Percentiles rank a stretch among this genome's conserved stretches.
Conservation (phyloP, 2,888 invertebrate genomes). For the Gibbula magus region DNA sequence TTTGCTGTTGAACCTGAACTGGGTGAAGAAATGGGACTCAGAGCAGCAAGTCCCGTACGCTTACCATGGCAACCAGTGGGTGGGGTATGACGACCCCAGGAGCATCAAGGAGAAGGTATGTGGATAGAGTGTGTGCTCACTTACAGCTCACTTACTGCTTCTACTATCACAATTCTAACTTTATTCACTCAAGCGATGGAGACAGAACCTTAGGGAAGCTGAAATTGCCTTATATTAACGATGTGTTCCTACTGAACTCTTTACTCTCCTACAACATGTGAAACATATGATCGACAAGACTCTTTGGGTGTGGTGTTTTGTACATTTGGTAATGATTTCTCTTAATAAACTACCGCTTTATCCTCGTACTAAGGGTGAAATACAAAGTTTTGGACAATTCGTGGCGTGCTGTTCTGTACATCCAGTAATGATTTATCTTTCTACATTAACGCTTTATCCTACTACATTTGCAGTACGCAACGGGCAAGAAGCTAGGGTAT, state of each 20-base stretch:
- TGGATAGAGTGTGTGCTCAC: not conserved
- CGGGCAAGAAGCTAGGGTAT: not conserved
- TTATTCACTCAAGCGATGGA: not conserved
- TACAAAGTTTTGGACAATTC: too few relatives aligned
- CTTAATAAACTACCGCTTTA: too few relatives aligned
- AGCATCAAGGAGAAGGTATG: conserved; percentile 1
- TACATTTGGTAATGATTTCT: too few relatives aligned
- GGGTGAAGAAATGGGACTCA: not conserved
- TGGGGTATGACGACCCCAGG: not conserved
- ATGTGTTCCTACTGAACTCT: too few relatives aligned
- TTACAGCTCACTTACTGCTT: not conserved
- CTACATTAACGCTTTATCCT: not conserved
- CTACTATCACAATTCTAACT: not conserved
- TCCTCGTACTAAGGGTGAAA: too few relatives aligned
- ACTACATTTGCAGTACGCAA: too few relatives aligned
- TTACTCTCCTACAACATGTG: too few relatives aligned
- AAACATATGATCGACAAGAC: too few relatives aligned
- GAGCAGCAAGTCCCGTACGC: conserved; percentile 15
- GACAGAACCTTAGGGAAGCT: not conserved
- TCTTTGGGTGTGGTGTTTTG: too few relatives aligned
- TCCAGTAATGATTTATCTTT: too few relatives aligned
- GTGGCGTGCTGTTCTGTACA: too few relatives aligned
- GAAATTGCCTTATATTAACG: too few relatives aligned
- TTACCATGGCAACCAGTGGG: conserved; percentile 3
- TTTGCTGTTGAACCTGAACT: not conserved